phyloP scores from a whole-genome alignment of 2,113 vertebrate species.

The Columba janthina region DNA sequence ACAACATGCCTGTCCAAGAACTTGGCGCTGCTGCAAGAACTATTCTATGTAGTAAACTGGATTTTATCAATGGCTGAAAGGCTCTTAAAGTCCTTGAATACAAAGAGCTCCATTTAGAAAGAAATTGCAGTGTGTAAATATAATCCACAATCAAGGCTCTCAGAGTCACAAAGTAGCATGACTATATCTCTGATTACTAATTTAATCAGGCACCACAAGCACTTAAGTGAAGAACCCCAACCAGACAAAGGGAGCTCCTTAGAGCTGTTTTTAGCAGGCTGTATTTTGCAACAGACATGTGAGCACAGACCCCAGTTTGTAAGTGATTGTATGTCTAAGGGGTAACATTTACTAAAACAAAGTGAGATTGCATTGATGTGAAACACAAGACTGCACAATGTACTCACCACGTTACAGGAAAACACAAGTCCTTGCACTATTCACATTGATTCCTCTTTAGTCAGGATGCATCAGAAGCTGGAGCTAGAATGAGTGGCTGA shows the following conservation, averaged over 20 bases:
- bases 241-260: constrained; percentile 50
- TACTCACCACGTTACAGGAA: rapidly evolving
- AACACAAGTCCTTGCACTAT: background rate
- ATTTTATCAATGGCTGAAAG: constrained; percentile 60
- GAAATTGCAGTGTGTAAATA: constrained; percentile 76
- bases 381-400: background rate
- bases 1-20: constrained; percentile 3
- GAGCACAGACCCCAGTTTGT: background rate
- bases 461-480: background rate
- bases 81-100: constrained; percentile 69
- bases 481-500: background rate
- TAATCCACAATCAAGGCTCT: constrained; percentile 79
- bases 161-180: constrained; percentile 73
- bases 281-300: background rate
- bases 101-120: constrained; percentile 76
- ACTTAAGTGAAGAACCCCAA: constrained; percentile 64
- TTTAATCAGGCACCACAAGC: constrained; percentile 73
- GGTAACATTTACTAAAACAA: constrained; percentile 22
- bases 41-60: constrained; percentile 27
- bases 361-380: background rate
- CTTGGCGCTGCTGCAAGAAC: constrained; percentile 42
- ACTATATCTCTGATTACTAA: constrained; percentile 75
- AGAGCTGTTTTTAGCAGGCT: constrained; percentile 26
- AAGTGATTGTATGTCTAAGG: constrained; percentile 33
- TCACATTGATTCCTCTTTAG: background rate